A percentile compares a stretch with the other conserved stretches of the same genome.
Evolutionary conservation across 2,888 invertebrate genomes (phyloP).

Genomic region (Ennomos fuscantarius): DNA sequence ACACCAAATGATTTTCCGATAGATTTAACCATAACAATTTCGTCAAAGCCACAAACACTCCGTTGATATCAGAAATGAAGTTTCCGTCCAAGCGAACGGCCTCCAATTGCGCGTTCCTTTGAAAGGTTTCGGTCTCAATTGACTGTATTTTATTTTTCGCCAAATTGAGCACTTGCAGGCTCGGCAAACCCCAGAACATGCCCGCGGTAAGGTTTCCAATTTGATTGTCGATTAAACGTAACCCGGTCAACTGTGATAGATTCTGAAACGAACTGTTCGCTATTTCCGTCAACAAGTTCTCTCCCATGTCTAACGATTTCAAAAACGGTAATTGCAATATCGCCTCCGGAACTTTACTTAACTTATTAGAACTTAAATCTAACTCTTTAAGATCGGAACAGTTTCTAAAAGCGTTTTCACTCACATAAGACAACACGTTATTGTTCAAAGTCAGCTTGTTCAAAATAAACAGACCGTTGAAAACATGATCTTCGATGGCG

Average conservation of each 20-base stretch:
- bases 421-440: slow-evolving; percentile 91
- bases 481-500: slow-evolving; percentile 91
- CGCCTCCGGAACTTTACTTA: slow-evolving; percentile 93
- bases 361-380: slow-evolving; percentile 94
- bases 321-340: slow-evolving; percentile 92
- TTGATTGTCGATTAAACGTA: slow-evolving; percentile 95
- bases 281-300: slow-evolving; percentile 94
- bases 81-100: slow-evolving; percentile 95
- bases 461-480: slow-evolving; percentile 93
- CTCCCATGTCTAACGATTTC: slow-evolving; percentile 95
- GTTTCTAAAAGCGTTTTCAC: slow-evolving; percentile 93
- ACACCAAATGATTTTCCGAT: slow-evolving; percentile 95
- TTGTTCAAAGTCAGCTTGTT: slow-evolving; percentile 94
- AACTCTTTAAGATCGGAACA: slow-evolving; percentile 95
- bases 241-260: slow-evolving; percentile 93
- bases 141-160: slow-evolving; percentile 95
- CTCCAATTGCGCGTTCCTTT: slow-evolving; percentile 92
- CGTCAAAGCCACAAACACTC: slow-evolving; percentile 93
- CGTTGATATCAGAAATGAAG: slow-evolving; percentile 94
- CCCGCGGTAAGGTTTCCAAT: slow-evolving; percentile 94
- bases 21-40: slow-evolving; percentile 94
- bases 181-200: slow-evolving; percentile 94
- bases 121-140: slow-evolving; percentile 94
- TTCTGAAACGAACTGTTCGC: slow-evolving; percentile 93
- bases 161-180: slow-evolving; percentile 93